Evolutionary conservation across 2,797 vertebrate genomes (phyloP).

Genomic region (Ispidina picta): DNA sequence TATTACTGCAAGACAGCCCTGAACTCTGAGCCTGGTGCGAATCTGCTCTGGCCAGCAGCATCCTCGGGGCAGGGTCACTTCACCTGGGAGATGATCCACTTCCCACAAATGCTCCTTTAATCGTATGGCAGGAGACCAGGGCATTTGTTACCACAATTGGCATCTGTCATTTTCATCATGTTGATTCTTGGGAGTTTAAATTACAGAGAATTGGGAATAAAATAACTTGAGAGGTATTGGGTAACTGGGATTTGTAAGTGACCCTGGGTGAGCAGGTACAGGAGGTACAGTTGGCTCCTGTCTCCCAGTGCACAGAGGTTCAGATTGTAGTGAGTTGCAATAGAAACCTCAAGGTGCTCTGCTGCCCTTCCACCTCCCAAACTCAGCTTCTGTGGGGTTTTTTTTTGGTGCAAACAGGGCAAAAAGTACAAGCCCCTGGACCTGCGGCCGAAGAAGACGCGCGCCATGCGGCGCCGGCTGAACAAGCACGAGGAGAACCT

Average conservation of each 20-base stretch:
- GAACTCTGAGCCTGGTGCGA: neutral
- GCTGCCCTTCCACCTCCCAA: neutral
- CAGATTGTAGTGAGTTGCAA: fast-evolving
- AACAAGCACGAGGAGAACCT: constrained; percentile 92
- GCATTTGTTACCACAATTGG: fast-evolving
- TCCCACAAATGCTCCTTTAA: neutral
- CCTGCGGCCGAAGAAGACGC: constrained; percentile 96
- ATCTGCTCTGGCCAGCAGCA: constrained; percentile 42
- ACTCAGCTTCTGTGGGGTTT: neutral
- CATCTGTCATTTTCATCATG: neutral
- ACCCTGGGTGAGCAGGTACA: neutral
- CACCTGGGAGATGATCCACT: neutral
- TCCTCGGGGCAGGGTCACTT: neutral
- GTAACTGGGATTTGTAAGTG: neutral
- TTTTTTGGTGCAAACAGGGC: constrained; percentile 79
- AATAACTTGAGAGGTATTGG: neutral
- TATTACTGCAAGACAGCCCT: neutral
- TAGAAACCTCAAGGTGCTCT: fast-evolving
- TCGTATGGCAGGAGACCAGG: fast-evolving
- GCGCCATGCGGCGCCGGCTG: constrained; percentile 91
- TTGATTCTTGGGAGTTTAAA: neutral
- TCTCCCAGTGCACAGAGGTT: neutral
- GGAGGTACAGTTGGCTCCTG: fast-evolving
- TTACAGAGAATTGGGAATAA: neutral
- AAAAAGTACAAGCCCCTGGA: constrained; percentile 99